Evolutionary conservation across 2,888 invertebrate species (phyloP), one percentile per base, ranked within the genome.

Genomic region (Orthosia cruda): DNA sequence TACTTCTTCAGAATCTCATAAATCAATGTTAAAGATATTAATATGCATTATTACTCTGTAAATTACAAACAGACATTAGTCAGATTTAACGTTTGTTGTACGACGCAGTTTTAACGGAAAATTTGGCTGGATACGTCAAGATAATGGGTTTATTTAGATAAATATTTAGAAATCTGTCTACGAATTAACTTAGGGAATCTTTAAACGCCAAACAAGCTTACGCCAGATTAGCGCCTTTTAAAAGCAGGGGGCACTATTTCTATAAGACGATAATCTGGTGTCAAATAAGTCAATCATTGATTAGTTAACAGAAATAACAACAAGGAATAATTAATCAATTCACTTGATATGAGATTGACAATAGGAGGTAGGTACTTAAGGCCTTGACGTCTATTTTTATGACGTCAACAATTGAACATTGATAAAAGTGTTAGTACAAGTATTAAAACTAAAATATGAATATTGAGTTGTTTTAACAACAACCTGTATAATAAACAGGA

Each of bases 1-100:
- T 58, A 57, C 40, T 65, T 40, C 32, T 69, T 55, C 11, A 59
- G 5, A 20, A n/a, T 71, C 54, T 67, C 72, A 58, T 87, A 82
- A 84, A 88, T 89, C 81, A 79, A 71, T 77, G 54, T 71, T 15
- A 75, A 75, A 55, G 71, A 80, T 59, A 71, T 83, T 82, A 85
- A 81, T 80, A 74, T 71, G 67, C 55, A 68, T 68, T 66, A 69
- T 75, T 81, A 79, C 63, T 61, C 50, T 66, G 57, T 76, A 57
- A 72, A 65, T 52, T 65, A 45, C 74, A 64, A 72, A 65, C 52
- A 71, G 20, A 58, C 18, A 55, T 59, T 15, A 64, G 20, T 68
- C 40, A 45, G 49, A n/a, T 23, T 68, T 58, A 62, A 69, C n/a
- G 68, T 54, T 61, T 59, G 26, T 18, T 68, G 2, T 20, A 32